These are phyloP conservation scores for Erinaceus europaeus DNA, from an alignment of 2,113 vertebrate genomes.

Conservation along the genomic window DNA sequence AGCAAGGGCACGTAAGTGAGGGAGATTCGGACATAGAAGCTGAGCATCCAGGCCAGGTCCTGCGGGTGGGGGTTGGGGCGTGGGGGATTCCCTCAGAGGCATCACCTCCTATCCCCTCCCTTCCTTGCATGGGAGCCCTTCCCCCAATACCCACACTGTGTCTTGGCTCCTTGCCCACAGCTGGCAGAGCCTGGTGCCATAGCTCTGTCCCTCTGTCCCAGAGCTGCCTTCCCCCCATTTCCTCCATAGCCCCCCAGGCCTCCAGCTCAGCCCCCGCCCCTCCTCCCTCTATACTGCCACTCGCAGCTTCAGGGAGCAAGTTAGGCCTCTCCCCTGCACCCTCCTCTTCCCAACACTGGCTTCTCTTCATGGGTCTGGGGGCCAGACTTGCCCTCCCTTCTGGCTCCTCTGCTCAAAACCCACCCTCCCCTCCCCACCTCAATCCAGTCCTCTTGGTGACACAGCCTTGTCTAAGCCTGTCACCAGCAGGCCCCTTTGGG, in stretches of 20 bases:
- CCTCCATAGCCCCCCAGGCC: background rate
- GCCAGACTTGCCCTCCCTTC: background rate
- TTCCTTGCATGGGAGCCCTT: background rate
- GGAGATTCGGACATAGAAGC: conserved; percentile 82
- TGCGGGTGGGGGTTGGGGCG: background rate
- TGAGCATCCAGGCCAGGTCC: conserved; percentile 88
- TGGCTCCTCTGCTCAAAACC: background rate
- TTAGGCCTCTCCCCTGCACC: background rate
- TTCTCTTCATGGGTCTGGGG: too few relatives aligned
- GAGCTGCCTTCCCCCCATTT: background rate
- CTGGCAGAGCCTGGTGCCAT: too few relatives aligned
- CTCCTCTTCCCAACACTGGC: background rate
- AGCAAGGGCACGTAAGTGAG: conserved; percentile 82
- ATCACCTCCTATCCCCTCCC: rapidly evolving
- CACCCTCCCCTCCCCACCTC: too few relatives aligned
- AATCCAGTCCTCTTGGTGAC: too few relatives aligned
- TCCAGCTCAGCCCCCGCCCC: background rate
- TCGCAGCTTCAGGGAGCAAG: background rate
- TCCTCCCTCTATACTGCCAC: too few relatives aligned
- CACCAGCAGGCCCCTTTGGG: background rate
- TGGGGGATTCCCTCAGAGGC: background rate
- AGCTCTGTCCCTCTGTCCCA: background rate
- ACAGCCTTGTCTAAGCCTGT: background rate
- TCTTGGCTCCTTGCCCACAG: rapidly evolving
- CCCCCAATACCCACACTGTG: background rate